Evolutionary conservation across 1,140 invertebrate species (phyloP), one percentile per base, ranked within the genome.

Genomic region (Diachasma alloeum): DNA sequence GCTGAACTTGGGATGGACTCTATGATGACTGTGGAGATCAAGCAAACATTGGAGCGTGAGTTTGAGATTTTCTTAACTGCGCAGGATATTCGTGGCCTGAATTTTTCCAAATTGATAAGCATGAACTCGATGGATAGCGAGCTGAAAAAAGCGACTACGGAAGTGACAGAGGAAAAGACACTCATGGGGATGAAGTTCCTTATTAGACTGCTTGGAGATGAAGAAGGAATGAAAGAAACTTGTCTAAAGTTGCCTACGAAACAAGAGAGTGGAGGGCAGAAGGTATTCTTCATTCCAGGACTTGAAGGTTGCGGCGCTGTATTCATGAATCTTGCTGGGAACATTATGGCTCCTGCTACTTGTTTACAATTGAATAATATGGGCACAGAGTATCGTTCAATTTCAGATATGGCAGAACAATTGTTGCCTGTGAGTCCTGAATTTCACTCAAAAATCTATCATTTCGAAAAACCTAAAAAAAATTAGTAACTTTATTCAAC

Each of bases 1-100:
- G 92, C 92, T n/a, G 95, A 96, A 82, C 88, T 96, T 1, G 95
- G 95, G 22, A 92, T 96, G 88, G 95, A 96, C 81, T 95, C 94
- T 0, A 92, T 96, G 86, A 96, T 96, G 94, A 93, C 93, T 19
- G 93, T 95, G 0, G 94, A 96, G 86, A 94, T 96, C 56, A 94
- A 95, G 82, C 94, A 96, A 81, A 92, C 92, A 0, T 82, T 96
- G 0, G 95, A 96, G 84, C 86, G 93, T 71, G 93, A 95, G 78
- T 95, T 92, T 83, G 94, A 95, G 79, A 84, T 95, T 9, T 91
- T 92, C 66, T 83, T 96, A 5, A 92, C 93, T 0, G 91, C 93
- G 69, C 92, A 93, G 78, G 94, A 96, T 78, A 93, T 96, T 66
- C 88, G 94, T 72, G 83, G 86, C 17, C 82, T 94, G 86, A 88